Percentiles rank a stretch among this genome's conserved stretches.
phyloP scores from a whole-genome alignment of 2,113 vertebrate genomes.

The Embiotoca jacksoni region DNA sequence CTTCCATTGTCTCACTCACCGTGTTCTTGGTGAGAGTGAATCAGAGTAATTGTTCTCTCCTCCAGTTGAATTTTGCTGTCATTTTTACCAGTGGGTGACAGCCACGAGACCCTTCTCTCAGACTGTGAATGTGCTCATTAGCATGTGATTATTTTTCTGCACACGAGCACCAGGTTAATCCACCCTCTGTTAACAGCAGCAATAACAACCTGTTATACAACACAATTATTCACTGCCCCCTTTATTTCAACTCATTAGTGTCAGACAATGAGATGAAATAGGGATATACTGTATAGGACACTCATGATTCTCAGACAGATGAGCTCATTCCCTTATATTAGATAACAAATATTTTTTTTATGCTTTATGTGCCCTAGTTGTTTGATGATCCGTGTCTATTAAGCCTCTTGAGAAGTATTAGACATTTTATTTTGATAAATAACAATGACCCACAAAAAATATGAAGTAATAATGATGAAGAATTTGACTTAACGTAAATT shows the following conservation, averaged over 20 bases:
- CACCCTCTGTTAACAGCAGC: slow-evolving; percentile 36
- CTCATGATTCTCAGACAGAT: slow-evolving; percentile 36
- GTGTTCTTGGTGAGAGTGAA: no score
- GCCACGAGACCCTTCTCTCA: background rate
- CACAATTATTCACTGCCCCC: slow-evolving; percentile 33
- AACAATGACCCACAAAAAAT: slow-evolving; percentile 33
- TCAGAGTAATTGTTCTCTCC: background rate
- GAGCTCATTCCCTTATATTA: slow-evolving; percentile 43
- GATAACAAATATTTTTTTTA: slow-evolving; percentile 52
- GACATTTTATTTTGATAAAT: slow-evolving; percentile 34
- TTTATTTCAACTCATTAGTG: slow-evolving; percentile 48
- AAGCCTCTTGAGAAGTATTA: slow-evolving; percentile 18
- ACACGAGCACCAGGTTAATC: slow-evolving; percentile 40
- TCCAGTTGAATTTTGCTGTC: background rate
- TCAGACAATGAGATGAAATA: slow-evolving; percentile 54
- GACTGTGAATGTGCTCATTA: slow-evolving; percentile 34
- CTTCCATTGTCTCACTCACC: no score
- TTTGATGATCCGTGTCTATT: slow-evolving; percentile 53
- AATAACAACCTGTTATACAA: slow-evolving; percentile 38
- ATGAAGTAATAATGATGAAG: background rate
- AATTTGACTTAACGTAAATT: background rate
- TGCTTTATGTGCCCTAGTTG: slow-evolving; percentile 44
- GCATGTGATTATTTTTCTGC: slow-evolving; percentile 15
- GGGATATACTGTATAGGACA: slow-evolving; percentile 40
- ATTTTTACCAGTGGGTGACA: background rate